Conservation (phyloP, 1,140 invertebrate genomes). For the Drosophila teissieri region DNA sequence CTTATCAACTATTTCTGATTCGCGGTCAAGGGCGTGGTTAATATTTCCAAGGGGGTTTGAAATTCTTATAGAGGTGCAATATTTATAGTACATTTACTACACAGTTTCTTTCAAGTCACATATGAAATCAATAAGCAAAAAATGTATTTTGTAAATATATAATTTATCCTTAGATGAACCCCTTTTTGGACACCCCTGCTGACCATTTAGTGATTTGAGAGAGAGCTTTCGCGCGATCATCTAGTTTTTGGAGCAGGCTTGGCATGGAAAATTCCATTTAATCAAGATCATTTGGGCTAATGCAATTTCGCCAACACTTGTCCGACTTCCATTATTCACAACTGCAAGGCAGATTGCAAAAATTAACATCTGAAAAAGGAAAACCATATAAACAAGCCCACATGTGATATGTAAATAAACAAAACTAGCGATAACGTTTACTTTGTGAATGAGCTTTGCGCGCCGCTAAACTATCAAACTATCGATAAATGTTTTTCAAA, state of each 20-base stretch:
- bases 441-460: not conserved
- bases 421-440: not conserved
- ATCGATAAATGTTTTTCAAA: constrained; percentile 8
- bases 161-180: too few relatives aligned
- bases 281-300: constrained; percentile 7
- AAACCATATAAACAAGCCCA: not conserved
- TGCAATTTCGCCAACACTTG: not conserved
- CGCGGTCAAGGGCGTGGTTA: too few relatives aligned
- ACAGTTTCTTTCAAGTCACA: too few relatives aligned
- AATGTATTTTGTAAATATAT: too few relatives aligned
- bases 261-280: constrained; percentile 58
- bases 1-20: not conserved
- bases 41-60: too few relatives aligned
- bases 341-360: not conserved
- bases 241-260: constrained; percentile 18
- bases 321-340: constrained; percentile 1
- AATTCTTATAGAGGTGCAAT: too few relatives aligned
- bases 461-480: not conserved
- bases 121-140: too few relatives aligned
- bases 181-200: not conserved
- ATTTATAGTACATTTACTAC: too few relatives aligned
- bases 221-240: constrained; percentile 40
- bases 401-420: not conserved
- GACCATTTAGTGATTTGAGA: constrained; percentile 6
- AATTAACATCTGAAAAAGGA: not conserved